Conservation (phyloP, 2,113 vertebrate genomes). For the Sinocyclocheilus anophthalmus region DNA sequence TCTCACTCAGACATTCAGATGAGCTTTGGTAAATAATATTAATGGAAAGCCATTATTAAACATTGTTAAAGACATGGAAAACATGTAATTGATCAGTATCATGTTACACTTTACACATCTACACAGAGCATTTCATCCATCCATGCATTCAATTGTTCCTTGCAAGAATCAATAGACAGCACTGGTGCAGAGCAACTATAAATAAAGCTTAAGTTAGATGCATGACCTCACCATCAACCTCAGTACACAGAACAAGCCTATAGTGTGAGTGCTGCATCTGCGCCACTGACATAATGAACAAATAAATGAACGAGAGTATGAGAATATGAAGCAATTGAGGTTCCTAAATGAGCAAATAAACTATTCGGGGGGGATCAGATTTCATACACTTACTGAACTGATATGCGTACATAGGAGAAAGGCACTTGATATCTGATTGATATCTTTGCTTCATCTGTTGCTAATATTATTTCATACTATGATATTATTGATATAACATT, state of each 20-base stretch:
- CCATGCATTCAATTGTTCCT: constrained; percentile 18
- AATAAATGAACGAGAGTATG: neutral
- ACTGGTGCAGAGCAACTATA: constrained; percentile 14
- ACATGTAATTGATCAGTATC: neutral
- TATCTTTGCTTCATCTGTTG: constrained; percentile 16
- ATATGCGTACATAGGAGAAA: neutral
- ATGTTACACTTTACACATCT: constrained; percentile 18
- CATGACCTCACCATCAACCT: neutral
- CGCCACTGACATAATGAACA: neutral
- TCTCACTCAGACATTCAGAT: neutral
- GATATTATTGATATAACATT: neutral
- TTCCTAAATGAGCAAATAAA: constrained; percentile 34
- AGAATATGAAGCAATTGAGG: neutral
- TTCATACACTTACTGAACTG: neutral
- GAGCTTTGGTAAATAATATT: neutral
- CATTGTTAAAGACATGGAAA: neutral
- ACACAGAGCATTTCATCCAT: neutral
- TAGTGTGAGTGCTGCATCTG: neutral
- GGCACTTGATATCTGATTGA: neutral
- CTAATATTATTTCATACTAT: neutral
- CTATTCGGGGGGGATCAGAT: neutral
- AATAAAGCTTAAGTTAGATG: constrained; percentile 20
- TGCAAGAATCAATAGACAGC: constrained; percentile 26
- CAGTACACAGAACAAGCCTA: neutral
- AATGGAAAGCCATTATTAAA: constrained; percentile 1